A percentile compares a stretch with the other conserved stretches of the same genome.
These are phyloP conservation scores for Amphiprion ocellaris DNA, from an alignment of 2,113 vertebrate species.

Conservation along the genomic window DNA sequence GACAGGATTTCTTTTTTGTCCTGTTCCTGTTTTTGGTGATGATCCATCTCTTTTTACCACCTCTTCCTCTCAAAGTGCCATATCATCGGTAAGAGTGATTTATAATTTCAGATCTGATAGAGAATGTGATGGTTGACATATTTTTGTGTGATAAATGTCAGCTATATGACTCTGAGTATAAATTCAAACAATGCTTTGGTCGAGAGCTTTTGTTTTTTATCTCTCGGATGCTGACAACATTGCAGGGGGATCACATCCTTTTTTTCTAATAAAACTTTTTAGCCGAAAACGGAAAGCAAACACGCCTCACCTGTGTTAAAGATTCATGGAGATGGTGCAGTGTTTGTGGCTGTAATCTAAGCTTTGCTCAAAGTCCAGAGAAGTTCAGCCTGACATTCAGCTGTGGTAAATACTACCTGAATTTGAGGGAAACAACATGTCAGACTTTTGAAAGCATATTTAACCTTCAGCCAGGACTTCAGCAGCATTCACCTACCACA, in stretches of 20 bases:
- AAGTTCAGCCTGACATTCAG: conserved; percentile 27
- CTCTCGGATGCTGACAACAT: conserved; percentile 8
- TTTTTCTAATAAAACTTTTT: conserved; percentile 23
- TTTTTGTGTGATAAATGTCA: conserved; percentile 55
- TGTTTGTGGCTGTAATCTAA: conserved; percentile 19
- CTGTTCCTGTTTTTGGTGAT: conserved; percentile 76
- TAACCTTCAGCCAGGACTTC: conserved; percentile 75
- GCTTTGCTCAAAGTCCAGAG: background rate
- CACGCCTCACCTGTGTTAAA: conserved; percentile 1
- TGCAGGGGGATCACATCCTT: background rate
- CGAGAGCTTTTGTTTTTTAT: conserved; percentile 20
- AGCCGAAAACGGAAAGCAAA: conserved; percentile 10
- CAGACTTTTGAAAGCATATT: conserved; percentile 69
- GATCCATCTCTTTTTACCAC: conserved; percentile 77
- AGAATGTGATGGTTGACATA: conserved; percentile 56
- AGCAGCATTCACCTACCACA: conserved; percentile 55
- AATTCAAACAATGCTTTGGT: conserved; percentile 25
- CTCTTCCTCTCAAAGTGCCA: conserved; percentile 70
- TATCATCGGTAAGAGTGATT: conserved; percentile 73
- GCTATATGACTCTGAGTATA: conserved; percentile 18
- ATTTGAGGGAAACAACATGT: conserved; percentile 56
- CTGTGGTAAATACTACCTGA: conserved; percentile 15
- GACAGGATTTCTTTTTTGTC: conserved; percentile 84
- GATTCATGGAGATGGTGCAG: background rate
- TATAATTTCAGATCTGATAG: conserved; percentile 75